Evolutionary conservation across 2,113 vertebrate species (phyloP).

Genomic region (Hippocampus mohnikei): DNA sequence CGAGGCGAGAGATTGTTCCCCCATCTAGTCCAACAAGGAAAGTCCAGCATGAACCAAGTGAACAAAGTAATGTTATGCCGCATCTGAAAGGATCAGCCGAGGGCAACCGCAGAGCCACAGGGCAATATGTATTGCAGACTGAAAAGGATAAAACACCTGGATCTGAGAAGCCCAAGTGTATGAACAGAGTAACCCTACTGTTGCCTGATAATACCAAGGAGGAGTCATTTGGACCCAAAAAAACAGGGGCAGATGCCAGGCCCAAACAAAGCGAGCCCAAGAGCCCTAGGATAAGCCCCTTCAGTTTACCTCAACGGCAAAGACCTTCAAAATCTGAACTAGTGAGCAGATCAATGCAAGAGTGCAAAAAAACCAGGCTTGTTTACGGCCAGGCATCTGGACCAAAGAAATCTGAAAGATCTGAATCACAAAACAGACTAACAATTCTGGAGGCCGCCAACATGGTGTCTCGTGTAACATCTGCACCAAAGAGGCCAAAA

Average conservation of each 20-base stretch:
- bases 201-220: neutral
- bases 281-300: neutral
- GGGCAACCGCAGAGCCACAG: neutral
- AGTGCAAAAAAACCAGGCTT: neutral
- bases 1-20: neutral
- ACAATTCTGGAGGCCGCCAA: neutral
- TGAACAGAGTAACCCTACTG: neutral
- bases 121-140: neutral
- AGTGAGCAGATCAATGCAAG: neutral
- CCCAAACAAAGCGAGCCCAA: neutral
- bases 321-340: neutral
- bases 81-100: neutral
- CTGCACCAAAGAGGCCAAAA: neutral
- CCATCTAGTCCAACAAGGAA: neutral
- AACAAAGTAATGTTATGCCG: neutral
- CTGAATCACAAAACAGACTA: neutral
- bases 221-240: neutral
- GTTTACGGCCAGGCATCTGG: neutral
- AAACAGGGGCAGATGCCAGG: neutral
- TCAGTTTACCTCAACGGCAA: neutral
- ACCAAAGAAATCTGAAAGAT: neutral
- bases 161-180: neutral
- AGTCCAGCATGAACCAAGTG: neutral
- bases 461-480: neutral
- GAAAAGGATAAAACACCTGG: neutral